Evolutionary conservation across 92 coral and sea anemone species (phyloP).

Genomic region (Scolanthus callimorphus): DNA sequence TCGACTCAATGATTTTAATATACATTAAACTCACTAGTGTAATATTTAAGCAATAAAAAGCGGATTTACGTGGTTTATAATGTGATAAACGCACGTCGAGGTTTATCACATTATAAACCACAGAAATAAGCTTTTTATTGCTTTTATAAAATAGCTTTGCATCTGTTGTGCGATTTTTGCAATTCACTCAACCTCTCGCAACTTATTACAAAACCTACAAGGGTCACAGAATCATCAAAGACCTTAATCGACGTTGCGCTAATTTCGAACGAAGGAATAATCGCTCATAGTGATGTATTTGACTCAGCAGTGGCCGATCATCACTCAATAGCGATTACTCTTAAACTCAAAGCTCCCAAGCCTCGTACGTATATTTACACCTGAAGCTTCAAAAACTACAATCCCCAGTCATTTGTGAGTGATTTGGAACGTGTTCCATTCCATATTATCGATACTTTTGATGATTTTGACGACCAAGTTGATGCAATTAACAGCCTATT

Average conservation of each 20-base stretch:
- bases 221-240: no score
- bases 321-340: slow-evolving; percentile 25
- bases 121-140: no score
- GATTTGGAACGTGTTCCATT: slow-evolving; percentile 43
- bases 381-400: slow-evolving; percentile 49
- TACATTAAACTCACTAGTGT: no score
- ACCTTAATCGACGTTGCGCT: slow-evolving; percentile 13
- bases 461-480: slow-evolving; percentile 47
- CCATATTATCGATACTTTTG: slow-evolving; percentile 33
- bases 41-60: no score
- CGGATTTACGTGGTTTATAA: no score
- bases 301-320: slow-evolving; percentile 27
- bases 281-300: slow-evolving; percentile 13
- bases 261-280: slow-evolving; percentile 14
- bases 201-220: no score
- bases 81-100: no score
- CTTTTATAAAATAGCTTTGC: no score
- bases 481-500: slow-evolving; percentile 42
- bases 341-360: slow-evolving; percentile 40
- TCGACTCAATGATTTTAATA: no score
- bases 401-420: slow-evolving; percentile 7
- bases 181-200: no score
- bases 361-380: slow-evolving; percentile 35
- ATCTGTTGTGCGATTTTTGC: no score
- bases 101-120: no score